Percentiles rank a stretch among this genome's conserved stretches.
phyloP scores from a whole-genome alignment of 2,888 invertebrate species.

The Noctua comes region DNA sequence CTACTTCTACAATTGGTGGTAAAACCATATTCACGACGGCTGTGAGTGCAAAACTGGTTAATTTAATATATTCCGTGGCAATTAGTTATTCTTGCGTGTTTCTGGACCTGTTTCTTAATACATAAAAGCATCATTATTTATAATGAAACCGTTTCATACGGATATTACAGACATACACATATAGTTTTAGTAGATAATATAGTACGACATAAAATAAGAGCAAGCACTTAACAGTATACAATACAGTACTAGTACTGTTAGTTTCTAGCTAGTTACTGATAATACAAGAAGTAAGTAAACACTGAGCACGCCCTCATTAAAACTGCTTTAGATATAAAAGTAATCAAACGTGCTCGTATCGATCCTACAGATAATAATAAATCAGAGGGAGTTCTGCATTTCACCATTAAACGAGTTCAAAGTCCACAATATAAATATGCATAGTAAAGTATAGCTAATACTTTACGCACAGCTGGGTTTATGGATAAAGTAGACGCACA shows the following conservation, averaged over 20 bases:
- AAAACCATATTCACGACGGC: constrained; percentile 70
- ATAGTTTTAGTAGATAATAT: not conserved
- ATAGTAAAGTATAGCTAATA: constrained; percentile 79
- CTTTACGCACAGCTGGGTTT: constrained; percentile 85
- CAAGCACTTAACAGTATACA: constrained; percentile 14
- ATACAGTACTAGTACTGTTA: constrained; percentile 29
- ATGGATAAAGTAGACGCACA: constrained; percentile 82
- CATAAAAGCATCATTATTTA: constrained; percentile 36
- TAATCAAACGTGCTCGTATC: constrained; percentile 74
- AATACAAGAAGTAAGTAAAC: constrained; percentile 47
- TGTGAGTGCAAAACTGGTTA: constrained; percentile 75
- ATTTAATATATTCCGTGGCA: constrained; percentile 32
- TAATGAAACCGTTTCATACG: constrained; percentile 19
- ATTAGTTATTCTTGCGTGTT: constrained; percentile 72
- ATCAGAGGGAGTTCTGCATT: constrained; percentile 79
- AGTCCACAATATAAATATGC: constrained; percentile 87
- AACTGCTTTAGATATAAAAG: constrained; percentile 67
- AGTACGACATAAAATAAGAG: constrained; percentile 17
- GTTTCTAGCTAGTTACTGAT: constrained; percentile 31
- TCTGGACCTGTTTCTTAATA: constrained; percentile 58
- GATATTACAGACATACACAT: not conserved
- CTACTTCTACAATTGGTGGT: constrained; percentile 59
- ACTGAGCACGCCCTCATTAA: constrained; percentile 70
- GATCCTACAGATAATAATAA: constrained; percentile 80
- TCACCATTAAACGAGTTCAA: constrained; percentile 88